phyloP scores from a whole-genome alignment of 2,113 vertebrate species.

The Oostethus manadensis region DNA sequence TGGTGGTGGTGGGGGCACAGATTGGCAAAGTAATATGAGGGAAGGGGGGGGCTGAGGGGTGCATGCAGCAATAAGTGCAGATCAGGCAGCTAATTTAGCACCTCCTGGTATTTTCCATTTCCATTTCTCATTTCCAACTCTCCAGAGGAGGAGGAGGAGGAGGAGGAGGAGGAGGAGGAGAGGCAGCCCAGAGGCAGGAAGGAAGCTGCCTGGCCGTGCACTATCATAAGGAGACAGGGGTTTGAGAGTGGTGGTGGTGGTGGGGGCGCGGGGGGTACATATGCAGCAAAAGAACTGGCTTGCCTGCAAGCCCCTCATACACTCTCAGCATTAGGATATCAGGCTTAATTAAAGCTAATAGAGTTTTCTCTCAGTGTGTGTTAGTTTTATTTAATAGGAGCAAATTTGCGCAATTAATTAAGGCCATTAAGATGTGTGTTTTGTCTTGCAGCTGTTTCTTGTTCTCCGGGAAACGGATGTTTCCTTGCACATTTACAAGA shows the following conservation, averaged over 20 bases:
- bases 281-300: constrained; percentile 71
- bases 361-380: constrained; percentile 98
- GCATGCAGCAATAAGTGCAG: constrained; percentile 99
- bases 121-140: constrained; percentile 99
- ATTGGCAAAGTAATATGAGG: constrained; percentile 91
- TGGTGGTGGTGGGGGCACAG: constrained; percentile 71
- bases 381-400: constrained; percentile 99
- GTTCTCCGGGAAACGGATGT: too few species aligned
- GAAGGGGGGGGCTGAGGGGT: constrained; percentile 77
- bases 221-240: constrained; percentile 73
- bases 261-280: not conserved
- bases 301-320: constrained; percentile 92
- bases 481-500: too few species aligned
- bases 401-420: constrained; percentile 99
- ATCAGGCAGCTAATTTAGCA: constrained; percentile 99
- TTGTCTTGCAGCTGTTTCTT: constrained; percentile 55
- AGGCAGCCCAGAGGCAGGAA: constrained; percentile 93
- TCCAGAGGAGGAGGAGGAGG: constrained; percentile 76
- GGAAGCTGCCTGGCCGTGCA: constrained; percentile 77
- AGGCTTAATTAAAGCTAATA: constrained; percentile 99
- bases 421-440: constrained; percentile 94
- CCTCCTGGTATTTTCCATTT: constrained; percentile 99
- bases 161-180: constrained; percentile 81
- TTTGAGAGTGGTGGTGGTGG: too few species aligned
- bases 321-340: constrained; percentile 99